Conservation (phyloP, 2,113 vertebrate genomes). For the Camelus dromedarius region DNA sequence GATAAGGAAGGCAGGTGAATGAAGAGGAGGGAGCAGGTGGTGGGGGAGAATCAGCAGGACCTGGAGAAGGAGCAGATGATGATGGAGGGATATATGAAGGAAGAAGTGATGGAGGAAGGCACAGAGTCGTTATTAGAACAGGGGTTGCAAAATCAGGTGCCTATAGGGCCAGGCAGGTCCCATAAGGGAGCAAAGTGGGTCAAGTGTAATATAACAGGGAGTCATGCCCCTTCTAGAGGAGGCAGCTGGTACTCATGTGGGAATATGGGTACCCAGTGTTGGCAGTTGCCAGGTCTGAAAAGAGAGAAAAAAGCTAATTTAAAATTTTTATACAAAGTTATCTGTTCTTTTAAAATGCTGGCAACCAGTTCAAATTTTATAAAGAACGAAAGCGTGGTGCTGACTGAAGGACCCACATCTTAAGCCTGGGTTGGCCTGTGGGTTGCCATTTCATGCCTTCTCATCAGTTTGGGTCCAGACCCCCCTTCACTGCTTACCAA, state of each 20-base stretch:
- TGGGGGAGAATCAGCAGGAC: neutral
- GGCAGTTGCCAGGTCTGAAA: neutral
- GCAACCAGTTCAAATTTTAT: neutral
- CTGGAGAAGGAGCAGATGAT: neutral
- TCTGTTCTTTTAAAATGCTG: constrained; percentile 15
- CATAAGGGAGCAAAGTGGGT: neutral
- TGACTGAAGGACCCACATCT: neutral
- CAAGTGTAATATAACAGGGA: neutral
- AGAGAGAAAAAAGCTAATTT: neutral
- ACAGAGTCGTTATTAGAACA: neutral
- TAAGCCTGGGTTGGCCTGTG: neutral
- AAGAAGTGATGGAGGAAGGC: neutral
- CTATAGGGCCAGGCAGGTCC: neutral
- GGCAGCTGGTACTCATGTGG: neutral
- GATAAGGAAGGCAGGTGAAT: neutral
- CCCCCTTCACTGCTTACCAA: neutral
- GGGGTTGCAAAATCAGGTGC: neutral
- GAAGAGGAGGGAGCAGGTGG: neutral
- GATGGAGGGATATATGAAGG: neutral
- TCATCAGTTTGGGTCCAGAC: neutral
- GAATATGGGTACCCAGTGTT: neutral
- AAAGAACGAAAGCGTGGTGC: neutral
- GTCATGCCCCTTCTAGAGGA: neutral
- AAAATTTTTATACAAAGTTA: neutral
- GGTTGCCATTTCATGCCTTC: neutral